Conservation (phyloP, 2,888 invertebrate species). For the Yponomeuta evonymella region DNA sequence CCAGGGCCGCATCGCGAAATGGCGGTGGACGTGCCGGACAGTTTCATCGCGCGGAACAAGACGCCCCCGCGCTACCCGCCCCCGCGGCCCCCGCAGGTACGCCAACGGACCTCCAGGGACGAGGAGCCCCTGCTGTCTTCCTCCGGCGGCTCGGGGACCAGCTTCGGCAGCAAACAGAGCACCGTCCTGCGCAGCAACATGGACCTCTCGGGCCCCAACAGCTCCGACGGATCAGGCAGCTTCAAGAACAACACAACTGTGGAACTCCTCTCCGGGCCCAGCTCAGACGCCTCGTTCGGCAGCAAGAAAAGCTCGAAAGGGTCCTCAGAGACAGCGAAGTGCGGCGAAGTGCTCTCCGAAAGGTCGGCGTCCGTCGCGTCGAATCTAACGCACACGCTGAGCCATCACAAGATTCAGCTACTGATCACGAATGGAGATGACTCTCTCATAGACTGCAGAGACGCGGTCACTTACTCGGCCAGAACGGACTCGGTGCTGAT, state of each 20-base stretch:
- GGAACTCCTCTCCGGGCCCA: conserved; percentile 60
- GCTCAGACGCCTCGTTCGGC: conserved; percentile 59
- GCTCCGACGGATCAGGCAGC: conserved; percentile 59
- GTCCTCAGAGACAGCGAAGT: conserved; percentile 65
- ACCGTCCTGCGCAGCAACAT: conserved; percentile 54
- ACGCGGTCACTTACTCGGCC: conserved; percentile 65
- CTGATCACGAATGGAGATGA: conserved; percentile 67
- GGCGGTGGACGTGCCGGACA: conserved; percentile 98
- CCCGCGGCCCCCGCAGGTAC: conserved; percentile 83
- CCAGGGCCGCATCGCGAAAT: conserved; percentile 96
- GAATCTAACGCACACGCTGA: conserved; percentile 47
- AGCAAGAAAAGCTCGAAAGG: conserved; percentile 62
- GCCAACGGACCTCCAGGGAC: conserved; percentile 59
- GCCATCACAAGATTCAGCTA: conserved; percentile 65
- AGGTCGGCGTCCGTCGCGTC: conserved; percentile 57
- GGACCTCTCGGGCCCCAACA: conserved; percentile 50
- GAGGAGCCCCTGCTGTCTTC: conserved; percentile 67
- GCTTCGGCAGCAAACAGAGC: conserved; percentile 66
- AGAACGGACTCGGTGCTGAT: conserved; percentile 71
- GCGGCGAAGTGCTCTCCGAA: conserved; percentile 53
- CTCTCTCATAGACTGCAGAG: conserved; percentile 63
- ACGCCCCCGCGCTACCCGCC: conserved; percentile 94
- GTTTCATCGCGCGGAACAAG: conserved; percentile 92
- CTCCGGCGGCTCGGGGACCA: conserved; percentile 63
- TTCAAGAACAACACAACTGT: conserved; percentile 62